phyloP scores from a whole-genome alignment of 2,888 invertebrate species.

The Cryptophagus acutangulus region DNA sequence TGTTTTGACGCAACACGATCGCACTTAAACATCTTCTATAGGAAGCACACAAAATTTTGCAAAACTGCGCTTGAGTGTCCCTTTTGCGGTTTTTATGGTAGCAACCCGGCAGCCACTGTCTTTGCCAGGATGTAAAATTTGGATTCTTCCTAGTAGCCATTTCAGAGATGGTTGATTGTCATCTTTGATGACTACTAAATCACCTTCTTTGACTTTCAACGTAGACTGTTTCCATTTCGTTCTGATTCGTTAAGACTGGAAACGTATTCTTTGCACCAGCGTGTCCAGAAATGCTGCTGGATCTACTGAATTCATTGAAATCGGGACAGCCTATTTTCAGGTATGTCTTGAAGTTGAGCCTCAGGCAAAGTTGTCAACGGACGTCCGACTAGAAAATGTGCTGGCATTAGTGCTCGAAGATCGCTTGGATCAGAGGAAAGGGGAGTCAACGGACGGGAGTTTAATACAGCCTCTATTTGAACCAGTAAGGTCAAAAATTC shows the following conservation, averaged over 20 bases:
- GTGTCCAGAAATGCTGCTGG: too few species aligned
- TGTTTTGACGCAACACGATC: too few species aligned
- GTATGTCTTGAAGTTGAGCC: conserved; percentile 11
- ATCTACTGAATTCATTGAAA: too few species aligned
- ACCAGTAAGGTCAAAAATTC: conserved; percentile 28
- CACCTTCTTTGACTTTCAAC: neutral
- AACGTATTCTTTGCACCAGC: conserved; percentile 23
- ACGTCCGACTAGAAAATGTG: conserved; percentile 30
- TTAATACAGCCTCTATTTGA: conserved; percentile 32
- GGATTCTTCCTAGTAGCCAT: conserved; percentile 5
- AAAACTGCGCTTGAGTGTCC: too few species aligned
- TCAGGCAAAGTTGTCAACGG: conserved; percentile 23
- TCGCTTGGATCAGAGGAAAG: conserved; percentile 27
- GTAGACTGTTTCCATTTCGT: too few species aligned
- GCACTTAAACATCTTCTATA: too few species aligned
- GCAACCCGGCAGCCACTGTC: conserved; percentile 17
- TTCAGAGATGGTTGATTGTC: conserved; percentile 8
- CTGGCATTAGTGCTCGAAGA: conserved; percentile 19
- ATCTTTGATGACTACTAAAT: conserved; percentile 10
- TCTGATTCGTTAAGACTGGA: too few species aligned
- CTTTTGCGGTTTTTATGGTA: too few species aligned
- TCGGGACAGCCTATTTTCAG: conserved; percentile 14
- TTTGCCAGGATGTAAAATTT: conserved; percentile 11
- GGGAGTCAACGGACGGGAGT: conserved; percentile 30
- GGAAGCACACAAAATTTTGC: too few species aligned